These are phyloP conservation scores for Mustelus asterias DNA, from an alignment of 2,113 vertebrate genomes.

Conservation along the genomic window DNA sequence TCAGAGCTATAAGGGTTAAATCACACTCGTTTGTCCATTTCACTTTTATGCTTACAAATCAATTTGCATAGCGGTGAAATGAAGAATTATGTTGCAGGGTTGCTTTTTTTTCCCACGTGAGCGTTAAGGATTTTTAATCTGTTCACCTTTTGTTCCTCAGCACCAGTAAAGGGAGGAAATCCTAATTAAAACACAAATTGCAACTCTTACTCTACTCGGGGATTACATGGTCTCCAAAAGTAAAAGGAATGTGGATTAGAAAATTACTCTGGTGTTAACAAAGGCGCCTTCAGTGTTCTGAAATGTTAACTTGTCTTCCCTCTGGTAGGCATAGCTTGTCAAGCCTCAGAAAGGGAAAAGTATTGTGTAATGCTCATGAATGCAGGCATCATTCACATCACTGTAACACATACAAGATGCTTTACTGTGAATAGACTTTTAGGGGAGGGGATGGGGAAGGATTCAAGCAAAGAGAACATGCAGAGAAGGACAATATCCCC, in stretches of 20 bases:
- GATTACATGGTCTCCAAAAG: slow-evolving; percentile 47
- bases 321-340: slow-evolving; percentile 44
- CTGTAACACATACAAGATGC: slow-evolving; percentile 48
- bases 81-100: slow-evolving; percentile 14
- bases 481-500: slow-evolving; percentile 54
- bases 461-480: slow-evolving; percentile 46
- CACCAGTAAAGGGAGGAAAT: slow-evolving; percentile 47
- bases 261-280: slow-evolving; percentile 46
- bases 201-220: slow-evolving; percentile 47
- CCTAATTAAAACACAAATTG: slow-evolving; percentile 53
- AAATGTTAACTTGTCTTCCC: slow-evolving; percentile 50
- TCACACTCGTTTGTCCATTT: background rate
- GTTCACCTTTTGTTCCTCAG: slow-evolving; percentile 43
- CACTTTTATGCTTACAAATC: background rate
- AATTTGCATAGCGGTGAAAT: slow-evolving; percentile 23
- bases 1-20: slow-evolving; percentile 13
- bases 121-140: slow-evolving; percentile 42
- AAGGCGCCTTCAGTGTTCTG: slow-evolving; percentile 47
- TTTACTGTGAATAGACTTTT: slow-evolving; percentile 53
- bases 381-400: slow-evolving; percentile 47
- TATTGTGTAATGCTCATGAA: slow-evolving; percentile 49
- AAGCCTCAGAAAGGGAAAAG: slow-evolving; percentile 43
- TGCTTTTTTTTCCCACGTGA: slow-evolving; percentile 43
- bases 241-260: slow-evolving; percentile 48
- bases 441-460: slow-evolving; percentile 46